These are phyloP conservation scores for Botrylloides violaceus DNA, from an alignment of 23 tunicate species.

Conservation along the genomic window DNA sequence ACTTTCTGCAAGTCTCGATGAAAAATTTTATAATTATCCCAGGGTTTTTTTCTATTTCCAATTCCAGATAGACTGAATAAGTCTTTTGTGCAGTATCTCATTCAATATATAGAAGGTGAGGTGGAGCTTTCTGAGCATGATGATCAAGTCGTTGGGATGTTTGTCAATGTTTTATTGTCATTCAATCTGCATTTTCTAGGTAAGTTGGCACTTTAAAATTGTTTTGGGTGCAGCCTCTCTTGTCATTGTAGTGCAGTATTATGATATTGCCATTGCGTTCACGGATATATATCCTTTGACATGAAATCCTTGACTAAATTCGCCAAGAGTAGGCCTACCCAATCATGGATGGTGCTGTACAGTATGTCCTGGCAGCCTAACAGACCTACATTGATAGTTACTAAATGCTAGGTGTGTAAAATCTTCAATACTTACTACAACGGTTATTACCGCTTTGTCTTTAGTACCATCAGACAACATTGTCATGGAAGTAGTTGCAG, in stretches of 20 bases:
- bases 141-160: slow-evolving; percentile 44
- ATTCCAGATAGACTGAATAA: slow-evolving; percentile 50
- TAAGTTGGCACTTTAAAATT: slow-evolving; percentile 6
- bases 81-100: slow-evolving; percentile 28
- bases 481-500: slow-evolving; percentile 30
- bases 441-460: too few relatives aligned
- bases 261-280: not conserved
- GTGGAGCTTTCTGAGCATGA: slow-evolving; percentile 23
- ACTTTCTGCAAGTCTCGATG: too few relatives aligned
- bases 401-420: too few relatives aligned
- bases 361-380: too few relatives aligned
- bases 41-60: too few relatives aligned
- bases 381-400: too few relatives aligned
- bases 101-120: slow-evolving; percentile 36
- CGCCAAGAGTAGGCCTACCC: too few relatives aligned
- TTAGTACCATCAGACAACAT: slow-evolving; percentile 54
- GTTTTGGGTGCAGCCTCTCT: not conserved
- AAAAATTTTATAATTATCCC: too few relatives aligned
- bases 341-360: too few relatives aligned
- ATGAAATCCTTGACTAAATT: too few relatives aligned
- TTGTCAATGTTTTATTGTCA: slow-evolving; percentile 48
- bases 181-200: slow-evolving; percentile 74
- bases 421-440: too few relatives aligned
- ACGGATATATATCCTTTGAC: too few relatives aligned
- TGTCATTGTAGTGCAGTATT: not conserved